Percentiles rank a stretch among this genome's conserved stretches.
Conservation (phyloP, 2,888 invertebrate species). For the Anthoptus insignis region DNA sequence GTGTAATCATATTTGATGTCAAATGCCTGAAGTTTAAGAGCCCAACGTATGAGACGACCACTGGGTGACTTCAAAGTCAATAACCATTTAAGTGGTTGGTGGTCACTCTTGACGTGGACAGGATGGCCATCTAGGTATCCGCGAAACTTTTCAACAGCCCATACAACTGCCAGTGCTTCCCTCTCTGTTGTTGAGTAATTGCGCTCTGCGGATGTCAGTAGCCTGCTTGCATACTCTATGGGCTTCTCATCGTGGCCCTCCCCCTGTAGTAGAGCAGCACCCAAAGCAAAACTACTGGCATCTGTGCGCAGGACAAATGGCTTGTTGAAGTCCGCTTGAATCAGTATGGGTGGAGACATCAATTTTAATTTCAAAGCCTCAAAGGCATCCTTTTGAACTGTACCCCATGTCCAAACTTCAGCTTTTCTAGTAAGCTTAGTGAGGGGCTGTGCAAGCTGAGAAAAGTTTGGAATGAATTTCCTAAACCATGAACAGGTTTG, state of each 20-base stretch:
- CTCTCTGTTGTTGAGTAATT: constrained; percentile 66
- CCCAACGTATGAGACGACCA: constrained; percentile 68
- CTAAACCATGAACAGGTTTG: constrained; percentile 59
- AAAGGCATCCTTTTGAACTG: constrained; percentile 38
- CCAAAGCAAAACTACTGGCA: constrained; percentile 53
- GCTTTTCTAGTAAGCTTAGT: constrained; percentile 54
- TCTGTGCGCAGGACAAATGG: constrained; percentile 57
- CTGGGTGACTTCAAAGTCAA: constrained; percentile 58
- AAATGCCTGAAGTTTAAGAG: constrained; percentile 59
- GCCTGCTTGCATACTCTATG: constrained; percentile 49
- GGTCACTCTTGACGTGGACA: constrained; percentile 67
- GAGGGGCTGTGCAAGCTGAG: constrained; percentile 53
- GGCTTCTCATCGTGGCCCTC: constrained; percentile 47
- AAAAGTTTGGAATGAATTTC: constrained; percentile 51
- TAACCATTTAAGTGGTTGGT: constrained; percentile 67
- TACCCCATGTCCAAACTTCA: constrained; percentile 51
- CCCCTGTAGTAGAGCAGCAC: constrained; percentile 54
- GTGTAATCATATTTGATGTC: constrained; percentile 52
- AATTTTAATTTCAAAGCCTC: constrained; percentile 39
- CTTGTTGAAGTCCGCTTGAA: constrained; percentile 49
- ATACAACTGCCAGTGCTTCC: constrained; percentile 54
- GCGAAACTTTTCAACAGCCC: constrained; percentile 58
- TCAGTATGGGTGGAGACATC: constrained; percentile 49
- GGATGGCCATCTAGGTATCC: constrained; percentile 61
- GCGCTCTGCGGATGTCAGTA: constrained; percentile 53